Conservation (phyloP, 2,888 invertebrate genomes). For the Apamea epomidion region DNA sequence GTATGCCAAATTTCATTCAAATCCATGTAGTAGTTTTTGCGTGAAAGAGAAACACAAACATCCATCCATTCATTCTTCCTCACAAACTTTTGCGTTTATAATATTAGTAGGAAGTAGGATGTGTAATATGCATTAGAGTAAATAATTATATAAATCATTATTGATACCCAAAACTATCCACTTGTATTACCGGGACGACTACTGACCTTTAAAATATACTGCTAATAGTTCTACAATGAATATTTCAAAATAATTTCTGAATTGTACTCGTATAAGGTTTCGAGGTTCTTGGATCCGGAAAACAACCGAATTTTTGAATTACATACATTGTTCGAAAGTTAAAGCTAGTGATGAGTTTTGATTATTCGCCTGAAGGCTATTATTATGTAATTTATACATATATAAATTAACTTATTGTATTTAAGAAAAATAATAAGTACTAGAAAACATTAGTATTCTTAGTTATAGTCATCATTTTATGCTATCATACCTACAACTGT, state of each 20-base stretch:
- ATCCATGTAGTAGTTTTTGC: too few species aligned
- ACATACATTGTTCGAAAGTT: slow-evolving; percentile 11
- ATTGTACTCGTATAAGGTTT: neutral
- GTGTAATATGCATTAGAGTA: neutral
- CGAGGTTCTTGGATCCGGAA: slow-evolving; percentile 13
- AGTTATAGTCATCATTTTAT: neutral
- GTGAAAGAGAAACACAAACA: too few species aligned
- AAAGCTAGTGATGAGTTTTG: neutral
- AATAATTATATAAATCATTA: neutral
- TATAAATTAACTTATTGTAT: neutral
- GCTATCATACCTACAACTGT: neutral
- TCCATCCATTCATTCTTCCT: too few species aligned
- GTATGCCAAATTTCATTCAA: too few species aligned
- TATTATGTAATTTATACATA: neutral
- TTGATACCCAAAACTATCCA: neutral
- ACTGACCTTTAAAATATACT: neutral
- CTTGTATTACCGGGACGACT: too few species aligned
- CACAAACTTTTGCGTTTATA: too few species aligned
- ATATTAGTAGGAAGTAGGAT: neutral
- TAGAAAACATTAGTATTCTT: neutral
- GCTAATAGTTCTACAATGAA: neutral
- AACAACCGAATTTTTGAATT: neutral
- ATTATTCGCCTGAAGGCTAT: neutral
- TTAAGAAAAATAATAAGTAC: neutral
- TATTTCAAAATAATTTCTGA: neutral